Evolutionary conservation across 2,888 invertebrate genomes (phyloP), one percentile per base, ranked within the genome.

Genomic region (Corythucha ciliata): DNA sequence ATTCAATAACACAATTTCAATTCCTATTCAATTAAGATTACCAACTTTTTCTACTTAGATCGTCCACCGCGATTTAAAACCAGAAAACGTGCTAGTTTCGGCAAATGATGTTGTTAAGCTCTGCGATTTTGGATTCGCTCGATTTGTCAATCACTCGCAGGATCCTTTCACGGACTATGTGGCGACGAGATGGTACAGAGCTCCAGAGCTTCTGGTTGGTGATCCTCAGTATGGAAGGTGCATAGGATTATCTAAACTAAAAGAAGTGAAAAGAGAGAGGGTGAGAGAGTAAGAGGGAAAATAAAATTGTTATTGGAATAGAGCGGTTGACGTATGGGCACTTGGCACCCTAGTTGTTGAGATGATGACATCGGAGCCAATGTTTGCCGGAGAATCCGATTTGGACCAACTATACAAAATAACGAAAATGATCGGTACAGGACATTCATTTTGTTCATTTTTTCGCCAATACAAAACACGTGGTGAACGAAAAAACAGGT

Each of bases 81-180:
- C 90, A 2, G 90, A 91, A 66, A 91, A 91, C 66, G 82, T 91
- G 36, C 70, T 90, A 52, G 83, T 91, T 1, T 85, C 85, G 1
- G 79, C 79, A 54, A 70, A 75, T 32, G 88, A 88, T 0, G 80
- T 90, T 4, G 82, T 90, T 32, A 90, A 91, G 69, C 71, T 91
- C n/a, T 90, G 90, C 67, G 90, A 91, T 71, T 83, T 91, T 60
- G 90, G 91, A 1, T 90, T 90, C 65, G 90, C 90, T 0, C 72
- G 90, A 27, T 71, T 82, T 0, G 70, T 84, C 49, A 79, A 80
- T 1, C 73, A 75, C 0, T 68, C 70, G 3, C 83, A 84, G 1
- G 87, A 88, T 66, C 79, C 81, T 1, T 87, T 84, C 70, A 90
- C 86, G 51, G 90, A 89, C 69, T 90, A 90, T 66, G 90, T 90